Evolutionary conservation across 2,888 invertebrate species (phyloP).

Genomic region (Lochmaea crataegi): DNA sequence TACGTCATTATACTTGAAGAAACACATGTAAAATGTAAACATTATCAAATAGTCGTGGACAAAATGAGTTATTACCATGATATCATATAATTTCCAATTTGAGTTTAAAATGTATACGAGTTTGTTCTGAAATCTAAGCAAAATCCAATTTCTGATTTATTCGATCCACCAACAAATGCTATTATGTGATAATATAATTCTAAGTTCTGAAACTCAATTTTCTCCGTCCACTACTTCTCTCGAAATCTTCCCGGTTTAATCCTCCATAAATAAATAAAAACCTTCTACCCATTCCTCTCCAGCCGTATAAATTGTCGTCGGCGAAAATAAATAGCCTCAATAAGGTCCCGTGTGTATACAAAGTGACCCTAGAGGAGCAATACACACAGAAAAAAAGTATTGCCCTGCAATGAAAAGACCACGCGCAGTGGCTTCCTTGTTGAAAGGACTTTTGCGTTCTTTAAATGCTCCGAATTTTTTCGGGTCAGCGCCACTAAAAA

Average conservation of each 20-base stretch:
- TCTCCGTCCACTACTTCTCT: constrained; percentile 33
- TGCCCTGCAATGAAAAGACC: constrained; percentile 33
- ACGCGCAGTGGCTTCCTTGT: constrained; percentile 2
- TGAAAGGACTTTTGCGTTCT: background rate
- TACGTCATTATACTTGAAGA: no score
- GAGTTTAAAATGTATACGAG: no score
- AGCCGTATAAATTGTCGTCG: constrained; percentile 34
- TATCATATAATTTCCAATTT: no score
- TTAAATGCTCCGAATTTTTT: background rate
- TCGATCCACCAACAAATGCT: constrained; percentile 28
- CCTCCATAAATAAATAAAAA: constrained; percentile 36
- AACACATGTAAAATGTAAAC: no score
- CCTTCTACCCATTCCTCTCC: no score
- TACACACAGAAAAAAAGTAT: constrained; percentile 38
- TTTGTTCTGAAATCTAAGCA: constrained; percentile 18
- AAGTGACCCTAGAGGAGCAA: constrained; percentile 37
- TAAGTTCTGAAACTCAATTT: constrained; percentile 39
- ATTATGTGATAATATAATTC: constrained; percentile 38
- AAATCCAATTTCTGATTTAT: constrained; percentile 27
- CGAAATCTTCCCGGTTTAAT: constrained; percentile 36
- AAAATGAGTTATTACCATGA: no score
- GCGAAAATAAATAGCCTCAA: constrained; percentile 40
- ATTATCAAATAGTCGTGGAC: no score
- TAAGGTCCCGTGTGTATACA: constrained; percentile 35
- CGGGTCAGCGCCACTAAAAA: background rate